phyloP scores from a whole-genome alignment of 2,113 vertebrate species.

The Datnioides undecimradiatus region DNA sequence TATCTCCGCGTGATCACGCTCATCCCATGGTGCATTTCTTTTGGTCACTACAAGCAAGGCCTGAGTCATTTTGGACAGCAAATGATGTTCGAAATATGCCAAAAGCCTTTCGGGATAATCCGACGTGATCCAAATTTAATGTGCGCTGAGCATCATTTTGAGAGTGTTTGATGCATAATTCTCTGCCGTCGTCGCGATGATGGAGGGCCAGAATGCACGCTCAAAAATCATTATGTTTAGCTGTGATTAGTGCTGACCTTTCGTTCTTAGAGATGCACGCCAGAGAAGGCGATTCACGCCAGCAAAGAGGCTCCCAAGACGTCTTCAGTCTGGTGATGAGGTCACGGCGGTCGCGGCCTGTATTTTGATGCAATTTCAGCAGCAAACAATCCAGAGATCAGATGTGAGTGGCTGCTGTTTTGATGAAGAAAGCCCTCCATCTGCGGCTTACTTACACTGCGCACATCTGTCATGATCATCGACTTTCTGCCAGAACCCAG shows the following conservation, averaged over 20 bases:
- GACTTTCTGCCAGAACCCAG: not conserved
- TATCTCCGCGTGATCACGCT: constrained; percentile 6
- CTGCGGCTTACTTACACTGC: not conserved
- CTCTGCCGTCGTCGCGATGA: not conserved
- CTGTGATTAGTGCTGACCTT: constrained; percentile 63
- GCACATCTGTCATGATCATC: not conserved
- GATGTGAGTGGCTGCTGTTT: constrained; percentile 34
- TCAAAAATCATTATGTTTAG: constrained; percentile 36
- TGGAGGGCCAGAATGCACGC: constrained; percentile 24
- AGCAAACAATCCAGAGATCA: constrained; percentile 32
- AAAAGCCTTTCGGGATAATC: constrained; percentile 55
- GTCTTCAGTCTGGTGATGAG: constrained; percentile 27
- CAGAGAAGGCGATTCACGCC: not conserved
- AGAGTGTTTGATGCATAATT: constrained; percentile 49
- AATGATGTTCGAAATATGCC: constrained; percentile 24
- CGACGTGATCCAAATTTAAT: constrained; percentile 54
- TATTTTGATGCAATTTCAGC: constrained; percentile 29
- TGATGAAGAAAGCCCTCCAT: not conserved
- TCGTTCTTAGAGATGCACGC: constrained; percentile 4
- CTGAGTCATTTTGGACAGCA: constrained; percentile 27
- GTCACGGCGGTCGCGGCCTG: constrained; percentile 25
- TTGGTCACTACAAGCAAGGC: constrained; percentile 14
- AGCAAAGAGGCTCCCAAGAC: not conserved
- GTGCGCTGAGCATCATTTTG: constrained; percentile 31
- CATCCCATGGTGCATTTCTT: not conserved